Evolutionary conservation across 2,797 vertebrate genomes (phyloP).

Genomic region (Paramormyrops hopkinsi): DNA sequence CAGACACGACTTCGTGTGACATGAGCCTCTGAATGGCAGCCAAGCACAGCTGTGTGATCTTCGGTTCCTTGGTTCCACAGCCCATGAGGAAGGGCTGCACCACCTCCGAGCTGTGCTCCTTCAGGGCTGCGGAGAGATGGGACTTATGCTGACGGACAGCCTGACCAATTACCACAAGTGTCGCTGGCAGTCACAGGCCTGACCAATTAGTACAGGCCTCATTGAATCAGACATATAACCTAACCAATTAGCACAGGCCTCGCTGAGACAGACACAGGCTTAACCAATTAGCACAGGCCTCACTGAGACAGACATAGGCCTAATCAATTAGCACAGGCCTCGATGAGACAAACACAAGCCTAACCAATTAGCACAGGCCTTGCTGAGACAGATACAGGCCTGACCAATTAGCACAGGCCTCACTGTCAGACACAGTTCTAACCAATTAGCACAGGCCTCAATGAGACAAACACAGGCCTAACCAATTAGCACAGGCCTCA

Average conservation of each 20-base stretch:
- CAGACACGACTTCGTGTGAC: conserved; percentile 97
- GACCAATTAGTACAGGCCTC: neutral
- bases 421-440: no score
- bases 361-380: neutral
- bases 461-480: neutral
- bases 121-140: conserved; percentile 70
- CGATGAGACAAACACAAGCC: neutral
- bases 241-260: neutral
- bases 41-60: conserved; percentile 95
- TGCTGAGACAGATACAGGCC: neutral
- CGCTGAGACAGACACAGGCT: no score
- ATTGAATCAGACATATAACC: neutral
- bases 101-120: conserved; percentile 96
- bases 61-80: conserved; percentile 97
- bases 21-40: conserved; percentile 97
- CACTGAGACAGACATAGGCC: neutral
- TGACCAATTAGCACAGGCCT: neutral
- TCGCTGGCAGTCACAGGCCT: neutral
- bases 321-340: neutral
- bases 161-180: neutral
- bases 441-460: neutral
- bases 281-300: no score
- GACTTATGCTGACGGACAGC: neutral
- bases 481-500: neutral
- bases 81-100: conserved; percentile 98